Base-by-base conservation (phyloP, 64 coral and sea anemone species). In the Cladopsammia gracilis region DNA sequence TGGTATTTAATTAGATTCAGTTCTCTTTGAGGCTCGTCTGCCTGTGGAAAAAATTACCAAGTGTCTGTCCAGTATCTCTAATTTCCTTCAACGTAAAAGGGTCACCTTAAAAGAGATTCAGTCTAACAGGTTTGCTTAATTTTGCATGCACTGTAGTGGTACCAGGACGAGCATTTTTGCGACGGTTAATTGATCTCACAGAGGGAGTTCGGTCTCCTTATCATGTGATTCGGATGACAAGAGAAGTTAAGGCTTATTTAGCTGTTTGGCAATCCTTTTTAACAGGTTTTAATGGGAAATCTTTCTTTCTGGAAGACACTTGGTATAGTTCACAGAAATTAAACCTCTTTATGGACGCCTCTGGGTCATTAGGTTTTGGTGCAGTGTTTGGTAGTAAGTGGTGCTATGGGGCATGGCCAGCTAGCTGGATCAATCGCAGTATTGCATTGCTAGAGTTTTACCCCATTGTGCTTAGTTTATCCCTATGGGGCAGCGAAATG, bases 391-490 rank as follows among this genome's bases (percentile, higher is more conserved):
- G 86, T 57, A 88, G 48, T 43, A 68, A 88, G 20, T 88, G 86
- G 70, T 88, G 86, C 50, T 88, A 88, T 88, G 86, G 86, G 23
- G 3, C 45, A 62, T 88, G 86, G 86, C 71, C 86, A 24, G 25
- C 50, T 11, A 50, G 50, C 50, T 88, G 86, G 86, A 42, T 24
- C 19, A 74, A 88, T 44, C 25, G 85, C 3, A 88, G 75, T 57
- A 88, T 89, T 64, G 72, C 87, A 26, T 56, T 89, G 13, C 62
- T 89, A 7, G 71, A 89, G 25, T 89, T 89, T 89, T 89, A 89
- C 71, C 87, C 87, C 19, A 89, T 89, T 77, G 50, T 89, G 26
- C 47, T 77, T 22, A 89, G 72, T 89, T 25, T 89, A 60, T 76
- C 25, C 47, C 58, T 89, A 42, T 77, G 87, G 87, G 87, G 87